Conservation (phyloP, 2,797 vertebrate genomes). For the Merluccius polli region DNA sequence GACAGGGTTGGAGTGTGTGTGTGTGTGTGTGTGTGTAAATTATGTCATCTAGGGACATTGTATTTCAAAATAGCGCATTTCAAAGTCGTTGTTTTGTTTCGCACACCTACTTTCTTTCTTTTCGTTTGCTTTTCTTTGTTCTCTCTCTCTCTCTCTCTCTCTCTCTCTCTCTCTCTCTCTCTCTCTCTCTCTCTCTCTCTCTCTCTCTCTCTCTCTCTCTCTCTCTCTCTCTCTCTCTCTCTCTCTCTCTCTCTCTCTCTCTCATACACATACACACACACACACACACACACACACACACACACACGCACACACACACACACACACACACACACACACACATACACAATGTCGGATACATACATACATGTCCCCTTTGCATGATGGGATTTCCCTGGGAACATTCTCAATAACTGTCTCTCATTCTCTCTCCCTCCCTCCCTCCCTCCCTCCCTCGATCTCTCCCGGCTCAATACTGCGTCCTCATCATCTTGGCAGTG, state of each 20-base stretch:
- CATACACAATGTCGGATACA: not conserved
- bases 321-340: not conserved
- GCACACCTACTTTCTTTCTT: not conserved
- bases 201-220: not conserved
- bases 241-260: not conserved
- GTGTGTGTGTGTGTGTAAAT: not conserved
- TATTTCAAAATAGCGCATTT: not conserved
- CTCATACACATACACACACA: not conserved
- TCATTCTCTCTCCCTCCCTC: not conserved
- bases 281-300: conserved; percentile 12
- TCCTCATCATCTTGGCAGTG: not conserved
- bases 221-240: not conserved
- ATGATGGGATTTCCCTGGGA: not conserved
- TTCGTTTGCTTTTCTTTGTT: not conserved
- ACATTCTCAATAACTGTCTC: not conserved
- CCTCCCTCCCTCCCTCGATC: not conserved
- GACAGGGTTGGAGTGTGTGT: not conserved
- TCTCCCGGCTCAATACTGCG: not conserved
- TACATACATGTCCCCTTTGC: not conserved
- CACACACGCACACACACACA: not conserved
- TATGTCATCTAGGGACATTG: conserved; percentile 1
- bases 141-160: not conserved
- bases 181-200: not conserved
- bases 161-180: conserved; percentile 1
- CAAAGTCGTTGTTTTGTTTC: not conserved